Base-by-base conservation (phyloP, 2,113 vertebrate genomes). In the Chascanopsetta lugubris region DNA sequence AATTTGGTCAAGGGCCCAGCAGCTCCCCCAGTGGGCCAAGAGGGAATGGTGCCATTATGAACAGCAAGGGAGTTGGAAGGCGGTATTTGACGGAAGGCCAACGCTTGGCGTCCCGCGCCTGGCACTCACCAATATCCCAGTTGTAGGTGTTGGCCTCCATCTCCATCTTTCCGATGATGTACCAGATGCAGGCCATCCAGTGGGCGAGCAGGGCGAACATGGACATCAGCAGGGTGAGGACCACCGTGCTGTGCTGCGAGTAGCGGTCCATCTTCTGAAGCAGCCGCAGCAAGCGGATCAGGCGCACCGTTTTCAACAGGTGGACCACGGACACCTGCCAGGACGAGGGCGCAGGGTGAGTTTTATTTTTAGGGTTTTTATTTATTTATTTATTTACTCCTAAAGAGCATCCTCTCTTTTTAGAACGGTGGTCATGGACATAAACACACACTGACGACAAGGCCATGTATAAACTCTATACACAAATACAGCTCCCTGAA, bases 121-220 rank as follows among this genome's bases (percentile, higher is more conserved):
- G 1, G 21, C 3, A 75, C 92, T 96, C 90, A 99, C 97, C 97
- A 42, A 98, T 96, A 80, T 99, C 97, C 97, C 97, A 99, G 48
- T 93, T 94, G 24, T 94, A 90, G 15, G 94, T 90, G 30, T 96
- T 97, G 88, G 94, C 92, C 79, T 98, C 96, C 90, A 97, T 96
- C 91, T 99, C 97, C 92, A 95, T 97, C 84, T 95, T 98, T 79
- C 97, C 97, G 43, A 99, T 98, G 86, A 98, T 94, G 59, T 97
- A 99, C 97, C 97, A 99, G 93, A 99, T 97, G 87, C 97, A 99
- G 22, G 97, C 97, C 97, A 99, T 98, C 97, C 97, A 99, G 88
- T 99, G 97, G 26, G 96, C 97, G 56, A 99, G 92, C 79, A 99
- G 93, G 12, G 96, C 97, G 69, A 99, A 99, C 96, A 98, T 97